A percentile compares a stretch with the other conserved stretches of the same genome.
phyloP scores from a whole-genome alignment of 2,797 vertebrate species.

The Diceros bicornis region DNA sequence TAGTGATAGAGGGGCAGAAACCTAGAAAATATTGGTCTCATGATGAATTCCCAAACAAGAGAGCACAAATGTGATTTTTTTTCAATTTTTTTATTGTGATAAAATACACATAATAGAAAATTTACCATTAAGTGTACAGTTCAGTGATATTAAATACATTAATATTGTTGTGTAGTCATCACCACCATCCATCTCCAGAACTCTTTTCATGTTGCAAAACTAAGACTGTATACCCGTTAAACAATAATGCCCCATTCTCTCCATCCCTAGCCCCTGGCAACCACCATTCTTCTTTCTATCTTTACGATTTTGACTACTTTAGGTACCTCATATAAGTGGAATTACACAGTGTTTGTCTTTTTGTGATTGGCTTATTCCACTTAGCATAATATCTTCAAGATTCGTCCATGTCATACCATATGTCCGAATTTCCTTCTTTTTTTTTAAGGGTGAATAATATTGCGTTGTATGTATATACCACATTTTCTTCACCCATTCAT shows the following conservation, averaged over 20 bases:
- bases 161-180: neutral
- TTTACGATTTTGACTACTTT: neutral
- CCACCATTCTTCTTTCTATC: neutral
- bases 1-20: slow-evolving; percentile 42
- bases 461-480: neutral
- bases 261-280: neutral
- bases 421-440: slow-evolving; percentile 24
- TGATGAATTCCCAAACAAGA: slow-evolving; percentile 55
- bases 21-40: neutral
- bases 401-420: slow-evolving; percentile 38
- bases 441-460: slow-evolving; percentile 21
- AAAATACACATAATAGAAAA: slow-evolving; percentile 12
- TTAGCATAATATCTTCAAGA: slow-evolving; percentile 9
- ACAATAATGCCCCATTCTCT: neutral
- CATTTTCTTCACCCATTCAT: slow-evolving; percentile 52
- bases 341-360: slow-evolving; percentile 44
- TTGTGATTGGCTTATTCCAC: slow-evolving; percentile 43
- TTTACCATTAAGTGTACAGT: neutral
- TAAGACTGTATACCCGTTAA: neutral
- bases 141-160: slow-evolving; percentile 2
- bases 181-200: slow-evolving; percentile 5
- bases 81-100: neutral
- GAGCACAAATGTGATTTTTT: neutral
- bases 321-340: neutral
- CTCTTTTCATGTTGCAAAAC: slow-evolving; percentile 39